These are phyloP conservation scores for Mallotus villosus DNA, from an alignment of 2,797 vertebrate species.

Conservation along the genomic window DNA sequence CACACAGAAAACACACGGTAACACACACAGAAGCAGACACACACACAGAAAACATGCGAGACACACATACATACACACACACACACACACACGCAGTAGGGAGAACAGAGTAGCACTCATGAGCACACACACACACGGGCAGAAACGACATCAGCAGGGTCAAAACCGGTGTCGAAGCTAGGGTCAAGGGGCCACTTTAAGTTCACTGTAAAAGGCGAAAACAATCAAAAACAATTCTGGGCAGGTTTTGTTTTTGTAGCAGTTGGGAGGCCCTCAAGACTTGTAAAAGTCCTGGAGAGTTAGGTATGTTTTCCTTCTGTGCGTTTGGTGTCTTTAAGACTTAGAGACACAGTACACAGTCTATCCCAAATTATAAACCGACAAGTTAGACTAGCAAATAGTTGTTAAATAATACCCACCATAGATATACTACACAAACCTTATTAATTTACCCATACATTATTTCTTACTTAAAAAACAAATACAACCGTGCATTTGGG, in stretches of 20 bases:
- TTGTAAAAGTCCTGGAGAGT: neutral
- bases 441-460: too few species aligned
- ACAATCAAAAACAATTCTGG: constrained; percentile 20
- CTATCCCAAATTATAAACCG: neutral
- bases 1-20: constrained; percentile 22
- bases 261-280: constrained; percentile 20
- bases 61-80: constrained; percentile 5
- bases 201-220: constrained; percentile 39
- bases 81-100: too few species aligned
- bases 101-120: neutral
- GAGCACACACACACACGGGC: constrained; percentile 10
- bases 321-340: neutral
- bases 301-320: neutral
- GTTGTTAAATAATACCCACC: neutral
- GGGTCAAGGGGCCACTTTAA: constrained; percentile 24
- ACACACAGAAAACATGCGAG: constrained; percentile 6
- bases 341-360: neutral
- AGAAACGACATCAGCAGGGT: constrained; percentile 15
- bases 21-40: constrained; percentile 16
- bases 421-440: neutral
- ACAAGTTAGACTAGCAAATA: neutral
- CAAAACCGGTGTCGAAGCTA: constrained; percentile 22
- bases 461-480: too few species aligned
- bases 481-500: too few species aligned
- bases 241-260: constrained; percentile 47